These are phyloP conservation scores for Anorthoa munda DNA, from an alignment of 2,888 invertebrate species.

Conservation along the genomic window DNA sequence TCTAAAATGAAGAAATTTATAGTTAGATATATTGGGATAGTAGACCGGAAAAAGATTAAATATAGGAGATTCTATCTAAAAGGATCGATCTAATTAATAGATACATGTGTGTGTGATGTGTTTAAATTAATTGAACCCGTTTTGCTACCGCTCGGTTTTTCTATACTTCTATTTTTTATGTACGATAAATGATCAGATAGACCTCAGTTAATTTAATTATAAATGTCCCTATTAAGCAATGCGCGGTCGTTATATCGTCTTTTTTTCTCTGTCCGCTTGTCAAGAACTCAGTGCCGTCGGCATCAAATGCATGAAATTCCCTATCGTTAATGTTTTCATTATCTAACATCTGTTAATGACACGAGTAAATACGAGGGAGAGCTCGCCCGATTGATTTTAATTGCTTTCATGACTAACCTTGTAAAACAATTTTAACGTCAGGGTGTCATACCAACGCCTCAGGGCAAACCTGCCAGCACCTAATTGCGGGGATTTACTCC, in stretches of 20 bases:
- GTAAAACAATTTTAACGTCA: constrained; percentile 74
- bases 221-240: constrained; percentile 34
- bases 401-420: constrained; percentile 80
- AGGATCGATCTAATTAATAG: constrained; percentile 35
- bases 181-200: constrained; percentile 30
- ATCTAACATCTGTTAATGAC: constrained; percentile 73
- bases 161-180: constrained; percentile 37
- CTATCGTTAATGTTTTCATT: constrained; percentile 76
- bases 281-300: constrained; percentile 6
- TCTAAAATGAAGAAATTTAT: neutral
- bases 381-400: constrained; percentile 81
- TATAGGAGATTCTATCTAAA: neutral
- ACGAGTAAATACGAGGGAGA: constrained; percentile 71
- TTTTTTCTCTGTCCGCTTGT: constrained; percentile 29
- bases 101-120: constrained; percentile 20
- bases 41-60: neutral
- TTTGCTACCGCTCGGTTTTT: constrained; percentile 48
- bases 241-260: constrained; percentile 5
- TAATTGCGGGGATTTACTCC: constrained; percentile 64
- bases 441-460: constrained; percentile 65
- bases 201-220: constrained; percentile 48
- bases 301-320: constrained; percentile 52
- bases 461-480: constrained; percentile 54
- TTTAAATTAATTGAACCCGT: constrained; percentile 40
- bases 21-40: neutral